Base-by-base conservation (phyloP, 2,113 vertebrate genomes). In the Machaerirhynchus nigripectus region DNA sequence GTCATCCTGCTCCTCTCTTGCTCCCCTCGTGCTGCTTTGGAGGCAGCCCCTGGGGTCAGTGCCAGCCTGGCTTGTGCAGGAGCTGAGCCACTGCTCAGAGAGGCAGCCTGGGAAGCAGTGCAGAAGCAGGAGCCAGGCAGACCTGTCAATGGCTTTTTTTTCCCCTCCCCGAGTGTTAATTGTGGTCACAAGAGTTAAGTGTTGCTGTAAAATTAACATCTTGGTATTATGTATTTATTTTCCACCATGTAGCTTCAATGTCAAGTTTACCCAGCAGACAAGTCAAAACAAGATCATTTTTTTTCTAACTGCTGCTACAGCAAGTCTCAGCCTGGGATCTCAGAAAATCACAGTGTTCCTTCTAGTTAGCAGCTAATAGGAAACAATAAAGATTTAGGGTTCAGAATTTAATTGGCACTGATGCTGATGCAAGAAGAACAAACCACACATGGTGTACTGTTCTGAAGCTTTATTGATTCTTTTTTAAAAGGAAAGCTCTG, bases 141-240 rank as follows among this genome's bases (percentile, higher is more conserved):
- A 89, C 79, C 68, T 93, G 84, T 95, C 96, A 92, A 18, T 88
- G 89, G 50, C 81, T 94, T 70, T 78, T 75, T 52, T 46, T 17
- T 2, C 6, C 31, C 22, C 65, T 60, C 61, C 26, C 10, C 0
- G 10, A 86, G 95, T 93, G 97, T 94, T 95, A 91, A 95, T 95
- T 97, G 93, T 97, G 91, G 93, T 97, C 85, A 92, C 79, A 68
- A 91, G 90, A 95, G 91, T 97, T 95, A 97, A 97, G 90, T 96
- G 93, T 95, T 96, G 94, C 95, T 93, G 88, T 87, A 96, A 96
- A 96, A 96, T 96, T 96, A 96, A 42, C 78, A 73, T 94, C 81
- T 88, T 81, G 70, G 70, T 92, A 95, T 91, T 95, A 93, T 31
- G 79, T 83, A 85, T 95, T 96, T 97, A 60, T 95, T 94, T 96